Evolutionary conservation across 2,888 invertebrate genomes (phyloP).

Genomic region (Polia nebulosa): DNA sequence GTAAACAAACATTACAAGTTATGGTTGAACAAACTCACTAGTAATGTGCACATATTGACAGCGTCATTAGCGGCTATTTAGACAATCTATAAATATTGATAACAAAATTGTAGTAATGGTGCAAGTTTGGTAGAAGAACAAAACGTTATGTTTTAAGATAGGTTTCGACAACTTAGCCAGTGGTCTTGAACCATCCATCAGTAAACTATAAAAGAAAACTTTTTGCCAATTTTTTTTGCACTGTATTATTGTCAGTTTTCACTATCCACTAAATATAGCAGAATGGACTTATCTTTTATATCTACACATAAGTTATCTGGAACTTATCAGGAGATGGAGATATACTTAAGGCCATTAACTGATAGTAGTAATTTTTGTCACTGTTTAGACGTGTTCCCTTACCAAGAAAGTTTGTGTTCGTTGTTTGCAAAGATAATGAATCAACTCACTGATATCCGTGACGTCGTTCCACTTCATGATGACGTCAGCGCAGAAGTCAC

Average conservation of each 20-base stretch:
- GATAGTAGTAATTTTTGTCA: not conserved
- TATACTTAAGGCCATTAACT: not conserved
- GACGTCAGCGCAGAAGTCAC: constrained; percentile 88
- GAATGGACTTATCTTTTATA: not conserved
- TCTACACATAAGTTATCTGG: not conserved
- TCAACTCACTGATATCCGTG: constrained; percentile 88
- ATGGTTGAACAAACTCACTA: constrained; percentile 17
- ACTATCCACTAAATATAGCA: not conserved
- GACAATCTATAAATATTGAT: constrained; percentile 12
- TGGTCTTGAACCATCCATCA: not conserved
- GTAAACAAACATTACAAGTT: constrained; percentile 16
- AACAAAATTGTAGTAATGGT: not conserved
- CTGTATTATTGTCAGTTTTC: not conserved
- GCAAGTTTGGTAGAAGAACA: constrained; percentile 13
- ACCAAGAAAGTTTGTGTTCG: constrained; percentile 5
- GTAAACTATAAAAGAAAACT: not conserved
- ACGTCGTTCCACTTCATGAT: constrained; percentile 90
- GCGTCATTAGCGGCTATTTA: constrained; percentile 17
- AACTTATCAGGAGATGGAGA: constrained; percentile 7
- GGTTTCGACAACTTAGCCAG: not conserved
- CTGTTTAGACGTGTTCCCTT: not conserved
- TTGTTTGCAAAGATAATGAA: constrained; percentile 22
- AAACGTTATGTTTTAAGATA: not conserved
- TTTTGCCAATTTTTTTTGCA: not conserved
- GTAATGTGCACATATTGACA: constrained; percentile 4